Percentiles rank a stretch among this genome's conserved stretches.
These are phyloP conservation scores for Oryzias curvinotus DNA, from an alignment of 2,113 vertebrate species.

Conservation along the genomic window DNA sequence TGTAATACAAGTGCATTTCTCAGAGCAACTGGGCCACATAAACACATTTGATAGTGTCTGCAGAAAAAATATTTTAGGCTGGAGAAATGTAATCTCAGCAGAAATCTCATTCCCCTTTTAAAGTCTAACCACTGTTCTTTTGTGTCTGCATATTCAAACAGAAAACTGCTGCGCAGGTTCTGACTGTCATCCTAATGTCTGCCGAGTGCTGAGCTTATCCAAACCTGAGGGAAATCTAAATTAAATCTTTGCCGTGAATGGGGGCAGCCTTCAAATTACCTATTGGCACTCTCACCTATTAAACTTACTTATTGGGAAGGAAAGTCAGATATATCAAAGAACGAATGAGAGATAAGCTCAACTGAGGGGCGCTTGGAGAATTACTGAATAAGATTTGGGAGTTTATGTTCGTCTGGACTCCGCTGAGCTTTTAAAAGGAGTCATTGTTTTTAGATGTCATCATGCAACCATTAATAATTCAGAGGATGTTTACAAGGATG, in stretches of 20 bases:
- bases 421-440: too few species aligned
- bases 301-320: constrained; percentile 55
- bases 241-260: constrained; percentile 68
- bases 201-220: constrained; percentile 58
- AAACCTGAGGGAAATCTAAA: constrained; percentile 73
- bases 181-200: constrained; percentile 55
- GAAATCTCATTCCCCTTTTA: constrained; percentile 48
- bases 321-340: constrained; percentile 51
- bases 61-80: constrained; percentile 29
- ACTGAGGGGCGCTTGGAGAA: constrained; percentile 10
- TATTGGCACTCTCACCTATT: constrained; percentile 59
- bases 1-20: constrained; percentile 5
- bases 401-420: neutral
- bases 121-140: constrained; percentile 39
- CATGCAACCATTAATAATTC: too few species aligned
- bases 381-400: constrained; percentile 31
- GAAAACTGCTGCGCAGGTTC: constrained; percentile 57
- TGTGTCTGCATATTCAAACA: constrained; percentile 54
- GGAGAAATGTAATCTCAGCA: constrained; percentile 30
- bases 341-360: constrained; percentile 15
- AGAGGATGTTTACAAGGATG: too few species aligned
- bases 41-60: constrained; percentile 9
- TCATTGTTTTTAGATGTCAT: too few species aligned
- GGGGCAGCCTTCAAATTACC: constrained; percentile 50
- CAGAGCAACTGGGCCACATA: constrained; percentile 22